Evolutionary conservation across 2,113 vertebrate species (phyloP), one percentile per base, ranked within the genome.

Genomic region (Diphyllodes magnificus): DNA sequence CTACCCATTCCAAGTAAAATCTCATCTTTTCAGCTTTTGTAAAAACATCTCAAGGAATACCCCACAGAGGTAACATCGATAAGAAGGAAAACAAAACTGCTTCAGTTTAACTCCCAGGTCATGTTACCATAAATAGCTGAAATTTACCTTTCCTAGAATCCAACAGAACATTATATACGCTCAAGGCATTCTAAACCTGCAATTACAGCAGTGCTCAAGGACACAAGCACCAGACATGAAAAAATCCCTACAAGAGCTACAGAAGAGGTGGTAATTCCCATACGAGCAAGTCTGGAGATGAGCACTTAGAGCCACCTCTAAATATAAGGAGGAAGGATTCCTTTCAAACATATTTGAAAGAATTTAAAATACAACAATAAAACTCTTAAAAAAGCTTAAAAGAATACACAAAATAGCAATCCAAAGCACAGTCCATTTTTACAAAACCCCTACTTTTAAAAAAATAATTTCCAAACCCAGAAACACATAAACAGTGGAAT

Each of bases 51-150:
- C 42, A 44, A 37, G 51, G 72, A 56, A 81, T 16, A 31, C 11
- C 22, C 47, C 80, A 45, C 21, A 33, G 33, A 82, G 37, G 13
- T 23, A 13, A 61, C 65, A 24, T 1, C 4, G 4, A 0, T 18
- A 68, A 49, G 11, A 63, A 75, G 21, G 14, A 91, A 95, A 89
- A 35, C 0, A 4, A 23, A 45, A 64, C 7, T 10, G 25, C 50
- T 86, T 33, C 57, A 56, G 65, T 61, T 87, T n/a, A 79, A 60
- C 23, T 35, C n/a, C 24, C 1, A 8, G 37, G 16, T 39, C 30
- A 33, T 1, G 2, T 27, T 65, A 59, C 10, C 18, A 0, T 2
- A 66, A 56, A 22, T 1, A 69, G 37, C 23, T 69, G 39, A 56
- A 82, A 35, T 68, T 44, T 15, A 42, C 33, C 18, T 80, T 63